Evolutionary conservation across 1,140 invertebrate genomes (phyloP).

Genomic region (Pseudomyrmex flavicornis): DNA sequence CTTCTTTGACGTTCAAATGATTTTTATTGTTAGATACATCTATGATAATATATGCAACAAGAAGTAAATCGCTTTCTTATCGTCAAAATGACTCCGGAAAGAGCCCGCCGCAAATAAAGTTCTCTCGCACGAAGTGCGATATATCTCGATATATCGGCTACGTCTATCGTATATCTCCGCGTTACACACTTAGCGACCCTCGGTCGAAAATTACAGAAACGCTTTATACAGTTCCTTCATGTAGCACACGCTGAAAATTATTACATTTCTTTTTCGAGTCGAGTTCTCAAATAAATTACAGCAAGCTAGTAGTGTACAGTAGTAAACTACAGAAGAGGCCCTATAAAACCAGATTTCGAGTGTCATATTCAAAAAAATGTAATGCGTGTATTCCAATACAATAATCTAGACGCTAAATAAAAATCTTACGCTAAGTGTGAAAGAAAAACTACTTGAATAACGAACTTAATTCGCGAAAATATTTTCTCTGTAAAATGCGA

Average conservation of each 20-base stretch:
- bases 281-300: conserved; percentile 24
- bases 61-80: conserved; percentile 44
- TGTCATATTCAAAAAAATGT: not conserved
- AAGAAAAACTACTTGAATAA: not conserved
- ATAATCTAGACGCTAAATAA: not conserved
- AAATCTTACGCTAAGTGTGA: not conserved
- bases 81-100: not conserved
- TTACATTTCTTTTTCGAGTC: not conserved
- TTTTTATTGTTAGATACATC: conserved; percentile 51
- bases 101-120: conserved; percentile 16
- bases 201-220: conserved; percentile 24
- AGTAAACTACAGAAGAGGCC: not conserved
- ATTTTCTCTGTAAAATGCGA: not conserved
- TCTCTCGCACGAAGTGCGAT: conserved; percentile 28
- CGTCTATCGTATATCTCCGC: not conserved
- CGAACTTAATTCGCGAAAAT: not conserved
- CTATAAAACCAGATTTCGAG: not conserved
- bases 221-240: conserved; percentile 10
- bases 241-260: not conserved
- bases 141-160: conserved; percentile 37
- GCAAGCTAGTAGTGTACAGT: not conserved
- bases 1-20: conserved; percentile 38
- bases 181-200: not conserved
- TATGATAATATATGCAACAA: conserved; percentile 54
- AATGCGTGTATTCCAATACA: not conserved